These are phyloP conservation scores for Sinhomidia bicolor DNA, from an alignment of 2,888 invertebrate species.

Conservation along the genomic window DNA sequence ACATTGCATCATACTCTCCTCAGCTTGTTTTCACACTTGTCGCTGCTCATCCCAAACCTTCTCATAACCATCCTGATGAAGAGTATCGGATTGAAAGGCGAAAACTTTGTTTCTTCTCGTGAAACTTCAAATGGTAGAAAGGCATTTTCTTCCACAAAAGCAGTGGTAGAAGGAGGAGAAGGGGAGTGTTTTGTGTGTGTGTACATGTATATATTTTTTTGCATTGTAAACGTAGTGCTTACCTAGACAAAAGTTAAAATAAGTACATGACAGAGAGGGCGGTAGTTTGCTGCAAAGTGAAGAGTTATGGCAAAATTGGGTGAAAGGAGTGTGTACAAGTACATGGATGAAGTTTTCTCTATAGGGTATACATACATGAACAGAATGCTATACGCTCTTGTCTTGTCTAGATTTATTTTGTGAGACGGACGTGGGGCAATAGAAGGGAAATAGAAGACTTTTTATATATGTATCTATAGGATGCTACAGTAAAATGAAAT, in stretches of 20 bases:
- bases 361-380: too few species aligned
- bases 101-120: conserved; percentile 24
- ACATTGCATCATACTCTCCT: neutral
- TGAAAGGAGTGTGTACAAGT: neutral
- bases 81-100: conserved; percentile 20
- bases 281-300: conserved; percentile 22
- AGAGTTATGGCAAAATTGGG: conserved; percentile 9
- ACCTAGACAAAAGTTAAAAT: neutral
- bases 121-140: neutral
- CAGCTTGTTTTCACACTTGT: neutral
- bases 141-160: neutral
- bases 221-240: neutral
- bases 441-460: neutral
- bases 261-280: neutral
- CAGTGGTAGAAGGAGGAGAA: neutral
- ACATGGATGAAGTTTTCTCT: neutral
- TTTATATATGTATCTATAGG: too few species aligned
- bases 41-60: neutral
- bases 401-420: conserved; percentile 70
- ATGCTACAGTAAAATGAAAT: too few species aligned
- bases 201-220: neutral
- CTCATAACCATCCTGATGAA: neutral
- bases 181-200: too few species aligned
- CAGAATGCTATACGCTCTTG: conserved; percentile 48
- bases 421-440: conserved; percentile 46